Percentiles rank a stretch among this genome's conserved stretches.
phyloP scores from a whole-genome alignment of 2,888 invertebrate genomes.

The Anoplius nigerrimus region DNA sequence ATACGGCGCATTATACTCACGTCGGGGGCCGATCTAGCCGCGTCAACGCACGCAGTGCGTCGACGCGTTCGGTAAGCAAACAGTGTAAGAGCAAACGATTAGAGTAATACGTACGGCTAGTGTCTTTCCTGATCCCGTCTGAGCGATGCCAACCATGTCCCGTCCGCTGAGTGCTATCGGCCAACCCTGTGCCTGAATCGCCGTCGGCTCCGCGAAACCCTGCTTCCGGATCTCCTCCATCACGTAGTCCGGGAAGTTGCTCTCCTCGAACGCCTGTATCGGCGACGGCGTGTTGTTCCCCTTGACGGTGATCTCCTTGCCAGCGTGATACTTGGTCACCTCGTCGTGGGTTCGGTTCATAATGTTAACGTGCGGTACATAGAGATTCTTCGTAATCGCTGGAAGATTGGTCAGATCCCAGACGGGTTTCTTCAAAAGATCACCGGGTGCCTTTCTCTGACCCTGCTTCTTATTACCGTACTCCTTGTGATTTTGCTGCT shows the following conservation, averaged over 20 bases:
- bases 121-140: slow-evolving; percentile 94
- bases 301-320: slow-evolving; percentile 92
- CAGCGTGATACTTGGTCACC: slow-evolving; percentile 84
- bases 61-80: too few relatives aligned
- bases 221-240: slow-evolving; percentile 87
- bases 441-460: slow-evolving; percentile 81
- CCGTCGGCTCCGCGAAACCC: slow-evolving; percentile 90
- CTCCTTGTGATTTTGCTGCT: slow-evolving; percentile 62
- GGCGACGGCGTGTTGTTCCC: slow-evolving; percentile 93
- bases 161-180: slow-evolving; percentile 94
- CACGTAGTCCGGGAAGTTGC: slow-evolving; percentile 90
- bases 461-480: slow-evolving; percentile 63
- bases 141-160: slow-evolving; percentile 95
- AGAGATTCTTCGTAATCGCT: slow-evolving; percentile 94
- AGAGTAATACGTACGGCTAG: slow-evolving; percentile 78
- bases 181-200: slow-evolving; percentile 97
- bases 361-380: slow-evolving; percentile 87
- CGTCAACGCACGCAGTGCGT: too few relatives aligned
- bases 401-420: slow-evolving; percentile 88
- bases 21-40: too few relatives aligned
- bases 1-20: too few relatives aligned
- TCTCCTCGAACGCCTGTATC: slow-evolving; percentile 92
- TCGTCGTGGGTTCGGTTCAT: slow-evolving; percentile 83
- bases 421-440: slow-evolving; percentile 84
- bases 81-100: too few relatives aligned